Evolutionary conservation across 1,140 invertebrate species (phyloP), one percentile per base, ranked within the genome.

Genomic region (Holcopasites calliopsidis): DNA sequence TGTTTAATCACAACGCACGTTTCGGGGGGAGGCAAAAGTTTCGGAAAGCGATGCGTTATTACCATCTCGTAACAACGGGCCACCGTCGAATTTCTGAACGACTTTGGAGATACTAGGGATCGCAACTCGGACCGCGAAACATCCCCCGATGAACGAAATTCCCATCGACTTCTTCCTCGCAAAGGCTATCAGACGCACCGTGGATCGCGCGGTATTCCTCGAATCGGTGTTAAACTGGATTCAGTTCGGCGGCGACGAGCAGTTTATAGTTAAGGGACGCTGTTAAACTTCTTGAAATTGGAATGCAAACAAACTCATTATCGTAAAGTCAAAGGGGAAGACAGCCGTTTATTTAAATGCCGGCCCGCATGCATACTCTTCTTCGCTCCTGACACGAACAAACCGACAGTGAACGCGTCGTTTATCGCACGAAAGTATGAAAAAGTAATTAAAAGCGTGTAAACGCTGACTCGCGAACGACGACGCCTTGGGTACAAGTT

Each of bases 261-360:
- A 23, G 61, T 11, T 52, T 49, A 65, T n/a, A n/a, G 54, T 80
- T 26, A 60, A 64, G 82, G 84, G 78, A 86, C 80, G 81, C 85
- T 79, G 85, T 87, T 86, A 84, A 86, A 87, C 83, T 90, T 87
- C 83, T 89, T 86, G 76, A 86, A 90, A 90, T 88, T 89, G 86
- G 82, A 88, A 90, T 87, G 81, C 89, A 90, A 90, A 90, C 89
- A 88, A 90, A 89, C 85, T 87, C 81, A 90, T 91, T 90, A 90
- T 86, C 85, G 83, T 84, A 78, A 88, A 90, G 87, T 88, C 85
- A 90, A 88, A 88, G 83, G 85, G 87, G 85, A 88, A 87, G 87
- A 88, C 86, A 88, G 86, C 78, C 84, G 84, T 89, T 87, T 88
- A 82, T 89, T 88, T 89, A 86, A 88, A 89, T 86, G 79, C 84